Conservation (phyloP, 2,113 vertebrate species). For the Caranx melampygus region DNA sequence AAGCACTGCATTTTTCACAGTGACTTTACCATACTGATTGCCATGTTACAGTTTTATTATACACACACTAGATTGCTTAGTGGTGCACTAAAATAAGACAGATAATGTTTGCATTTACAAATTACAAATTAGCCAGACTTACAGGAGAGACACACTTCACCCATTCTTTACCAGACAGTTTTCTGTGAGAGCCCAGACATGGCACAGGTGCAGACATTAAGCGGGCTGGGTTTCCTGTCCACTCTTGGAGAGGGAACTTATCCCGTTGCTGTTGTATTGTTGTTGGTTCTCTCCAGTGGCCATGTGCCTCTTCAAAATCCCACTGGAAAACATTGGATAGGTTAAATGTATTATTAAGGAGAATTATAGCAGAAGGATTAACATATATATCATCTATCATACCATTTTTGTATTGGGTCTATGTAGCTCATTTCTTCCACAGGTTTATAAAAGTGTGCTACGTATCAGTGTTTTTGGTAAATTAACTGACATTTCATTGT, state of each 20-base stretch:
- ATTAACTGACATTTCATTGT: too few relatives aligned
- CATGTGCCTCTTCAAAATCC: constrained; percentile 81
- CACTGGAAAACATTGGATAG: constrained; percentile 76
- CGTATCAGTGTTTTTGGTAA: too few relatives aligned
- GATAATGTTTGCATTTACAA: constrained; percentile 34
- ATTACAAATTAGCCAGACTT: constrained; percentile 17
- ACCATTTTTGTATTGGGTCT: too few relatives aligned
- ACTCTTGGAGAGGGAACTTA: constrained; percentile 63
- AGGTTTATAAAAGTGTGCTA: not conserved
- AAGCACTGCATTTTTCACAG: not conserved
- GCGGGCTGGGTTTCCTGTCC: constrained; percentile 53
- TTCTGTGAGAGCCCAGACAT: constrained; percentile 47
- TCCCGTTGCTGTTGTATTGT: constrained; percentile 38
- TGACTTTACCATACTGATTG: not conserved
- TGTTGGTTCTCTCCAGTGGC: constrained; percentile 68
- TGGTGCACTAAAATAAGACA: constrained; percentile 23
- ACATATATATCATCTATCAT: not conserved
- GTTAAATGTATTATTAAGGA: constrained; percentile 1
- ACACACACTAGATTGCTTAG: not conserved
- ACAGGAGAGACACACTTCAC: constrained; percentile 15
- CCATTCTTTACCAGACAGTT: constrained; percentile 9
- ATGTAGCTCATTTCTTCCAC: not conserved
- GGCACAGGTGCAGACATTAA: constrained; percentile 28
- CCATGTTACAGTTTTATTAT: not conserved
- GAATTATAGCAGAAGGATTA: not conserved